Base-by-base conservation (phyloP, 2,113 vertebrate genomes). In the Myodes glareolus region DNA sequence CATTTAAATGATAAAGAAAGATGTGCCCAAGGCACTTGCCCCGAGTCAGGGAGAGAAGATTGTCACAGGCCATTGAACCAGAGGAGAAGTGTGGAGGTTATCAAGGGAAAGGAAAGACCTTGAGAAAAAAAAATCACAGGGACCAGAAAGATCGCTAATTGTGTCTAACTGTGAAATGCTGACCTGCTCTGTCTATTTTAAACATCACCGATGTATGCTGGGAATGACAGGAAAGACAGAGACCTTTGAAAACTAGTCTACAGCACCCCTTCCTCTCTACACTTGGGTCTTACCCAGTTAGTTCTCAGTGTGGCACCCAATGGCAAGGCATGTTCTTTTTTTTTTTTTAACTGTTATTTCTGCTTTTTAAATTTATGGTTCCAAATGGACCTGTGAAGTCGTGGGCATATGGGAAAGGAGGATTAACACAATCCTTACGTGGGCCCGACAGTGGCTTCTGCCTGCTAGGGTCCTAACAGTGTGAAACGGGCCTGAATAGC, bases 1-100 rank as follows among this genome's bases (percentile, higher is more conserved):
- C 98, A 98, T 98, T 98, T 98, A 97, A 98, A 98, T 98, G 98
- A 98, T 97, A 92, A 95, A 97, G 94, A 98, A 96, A 98, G 97
- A 97, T 97, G 97, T 0, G 0, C 96, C 92, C 70, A 91, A 5
- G 36, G 96, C 96, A 95, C 94, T 98, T 97, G 93, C 96, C 97
- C 91, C 97, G 92, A 94, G 91, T 94, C 65, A n/a, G 39, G 36
- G 92, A 97, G 81, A 92, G 95, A 98, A 92, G 95, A 96, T 96
- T 82, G 92, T 95, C 95, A 90, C 50, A 92, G 97, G 86, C 33
- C 85, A 94, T 9, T 96, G 95, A 95, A 97, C 85, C 95, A 97
- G 93, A 97, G 92, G 70, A 73, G 81, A 93, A 94, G 82, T 94
- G 94, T 97, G 80, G 55, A 97, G 89, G 86, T 95, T 97, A 97